Percentiles rank a stretch among this genome's conserved stretches.
Evolutionary conservation across 2,113 vertebrate genomes (phyloP).

Genomic region (Myodes glareolus): DNA sequence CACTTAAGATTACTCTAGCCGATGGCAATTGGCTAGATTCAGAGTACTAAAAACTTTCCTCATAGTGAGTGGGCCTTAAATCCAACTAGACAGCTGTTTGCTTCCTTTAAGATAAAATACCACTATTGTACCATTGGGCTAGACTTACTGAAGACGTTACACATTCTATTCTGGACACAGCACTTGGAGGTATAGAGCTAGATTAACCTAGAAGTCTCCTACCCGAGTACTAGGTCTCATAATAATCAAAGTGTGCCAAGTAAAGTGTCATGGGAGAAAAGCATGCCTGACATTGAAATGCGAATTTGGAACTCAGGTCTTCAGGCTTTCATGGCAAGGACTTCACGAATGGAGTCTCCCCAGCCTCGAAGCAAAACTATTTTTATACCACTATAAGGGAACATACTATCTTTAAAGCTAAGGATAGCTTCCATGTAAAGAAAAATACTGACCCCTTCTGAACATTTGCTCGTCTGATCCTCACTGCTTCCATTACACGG

Average conservation of each 20-base stretch:
- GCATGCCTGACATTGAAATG: neutral
- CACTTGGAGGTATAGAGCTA: neutral
- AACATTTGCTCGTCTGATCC: neutral
- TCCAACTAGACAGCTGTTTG: no score
- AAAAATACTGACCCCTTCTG: neutral
- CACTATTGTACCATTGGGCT: no score
- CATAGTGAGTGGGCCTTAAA: no score
- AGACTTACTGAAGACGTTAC: neutral
- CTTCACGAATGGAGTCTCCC: neutral
- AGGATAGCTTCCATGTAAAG: neutral
- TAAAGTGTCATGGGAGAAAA: neutral
- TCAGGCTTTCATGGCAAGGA: neutral
- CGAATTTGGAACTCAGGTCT: neutral
- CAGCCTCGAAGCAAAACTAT: neutral
- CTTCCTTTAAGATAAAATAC: neutral
- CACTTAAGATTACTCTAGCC: no score
- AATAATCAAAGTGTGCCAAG: neutral
- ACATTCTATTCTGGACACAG: neutral
- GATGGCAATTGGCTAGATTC: neutral
- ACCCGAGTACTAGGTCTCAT: neutral
- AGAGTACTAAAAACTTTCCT: neutral
- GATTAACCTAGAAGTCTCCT: neutral
- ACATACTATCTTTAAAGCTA: neutral
- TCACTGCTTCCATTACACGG: neutral
- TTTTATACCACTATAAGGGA: neutral